Evolutionary conservation across 2,888 invertebrate genomes (phyloP).

Genomic region (Abscondita cerata): DNA sequence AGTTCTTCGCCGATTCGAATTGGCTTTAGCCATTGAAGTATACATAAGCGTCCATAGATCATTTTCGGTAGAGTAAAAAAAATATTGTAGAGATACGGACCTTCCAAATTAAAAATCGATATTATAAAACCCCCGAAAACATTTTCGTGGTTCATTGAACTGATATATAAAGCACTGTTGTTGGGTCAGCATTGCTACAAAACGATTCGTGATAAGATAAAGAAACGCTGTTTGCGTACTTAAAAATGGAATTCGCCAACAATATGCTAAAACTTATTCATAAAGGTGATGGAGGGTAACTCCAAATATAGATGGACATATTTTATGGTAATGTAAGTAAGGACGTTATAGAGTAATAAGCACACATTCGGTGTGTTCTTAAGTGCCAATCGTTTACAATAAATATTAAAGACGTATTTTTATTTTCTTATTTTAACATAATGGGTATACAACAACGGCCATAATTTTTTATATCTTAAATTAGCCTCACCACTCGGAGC

Average conservation of each 20-base stretch:
- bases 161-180: background rate
- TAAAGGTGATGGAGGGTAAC: too few species aligned
- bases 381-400: too few species aligned
- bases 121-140: background rate
- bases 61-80: background rate
- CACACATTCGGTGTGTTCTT: too few species aligned
- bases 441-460: too few species aligned
- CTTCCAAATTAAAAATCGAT: background rate
- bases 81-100: too few species aligned
- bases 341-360: too few species aligned
- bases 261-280: too few species aligned
- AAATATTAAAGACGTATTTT: background rate
- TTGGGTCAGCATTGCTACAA: background rate
- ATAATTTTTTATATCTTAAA: too few species aligned
- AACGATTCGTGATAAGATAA: conserved; percentile 1
- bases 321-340: too few species aligned
- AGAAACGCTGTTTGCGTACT: background rate
- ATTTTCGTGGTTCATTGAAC: background rate
- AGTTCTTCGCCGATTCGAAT: conserved; percentile 34
- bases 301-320: too few species aligned
- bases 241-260: background rate
- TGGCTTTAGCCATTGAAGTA: conserved; percentile 24
- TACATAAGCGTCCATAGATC: conserved; percentile 20
- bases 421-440: background rate
- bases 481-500: too few species aligned